Evolutionary conservation across 2,113 vertebrate genomes (phyloP).

Genomic region (Dromiciops gliroides): DNA sequence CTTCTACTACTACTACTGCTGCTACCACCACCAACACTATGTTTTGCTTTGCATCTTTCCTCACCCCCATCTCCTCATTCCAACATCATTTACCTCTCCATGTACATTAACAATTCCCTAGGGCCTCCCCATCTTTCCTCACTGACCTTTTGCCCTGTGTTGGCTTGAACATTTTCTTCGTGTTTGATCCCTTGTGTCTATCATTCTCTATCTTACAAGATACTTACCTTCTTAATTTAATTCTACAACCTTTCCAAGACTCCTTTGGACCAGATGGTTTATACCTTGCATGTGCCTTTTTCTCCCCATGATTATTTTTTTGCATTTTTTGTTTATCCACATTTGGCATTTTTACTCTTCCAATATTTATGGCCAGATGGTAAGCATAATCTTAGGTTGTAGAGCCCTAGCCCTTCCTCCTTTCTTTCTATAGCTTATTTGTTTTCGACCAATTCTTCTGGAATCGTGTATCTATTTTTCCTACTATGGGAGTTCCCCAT

Average conservation of each 20-base stretch:
- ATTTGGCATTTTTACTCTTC: slow-evolving; percentile 3
- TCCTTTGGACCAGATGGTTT: not conserved
- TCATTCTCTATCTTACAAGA: not conserved
- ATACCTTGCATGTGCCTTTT: not conserved
- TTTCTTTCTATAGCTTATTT: not conserved
- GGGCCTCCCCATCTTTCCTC: not conserved
- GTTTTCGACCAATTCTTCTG: not conserved
- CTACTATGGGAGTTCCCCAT: not conserved
- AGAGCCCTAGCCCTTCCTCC: not conserved
- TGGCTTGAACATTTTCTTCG: not conserved
- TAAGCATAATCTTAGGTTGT: not conserved
- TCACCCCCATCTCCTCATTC: not conserved
- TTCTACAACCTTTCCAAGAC: not conserved
- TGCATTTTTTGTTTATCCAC: slow-evolving; percentile 1
- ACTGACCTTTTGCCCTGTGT: not conserved
- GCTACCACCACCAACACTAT: too few species aligned
- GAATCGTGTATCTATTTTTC: not conserved
- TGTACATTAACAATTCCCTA: not conserved
- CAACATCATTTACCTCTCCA: not conserved
- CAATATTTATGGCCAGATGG: not conserved
- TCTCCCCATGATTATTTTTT: not conserved
- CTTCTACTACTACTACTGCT: not conserved
- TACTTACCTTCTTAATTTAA: slow-evolving; percentile 9
- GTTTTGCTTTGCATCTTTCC: not conserved
- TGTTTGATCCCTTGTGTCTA: not conserved